These are phyloP conservation scores for Dasypolia templi DNA, from an alignment of 2,888 invertebrate genomes.

Conservation along the genomic window DNA sequence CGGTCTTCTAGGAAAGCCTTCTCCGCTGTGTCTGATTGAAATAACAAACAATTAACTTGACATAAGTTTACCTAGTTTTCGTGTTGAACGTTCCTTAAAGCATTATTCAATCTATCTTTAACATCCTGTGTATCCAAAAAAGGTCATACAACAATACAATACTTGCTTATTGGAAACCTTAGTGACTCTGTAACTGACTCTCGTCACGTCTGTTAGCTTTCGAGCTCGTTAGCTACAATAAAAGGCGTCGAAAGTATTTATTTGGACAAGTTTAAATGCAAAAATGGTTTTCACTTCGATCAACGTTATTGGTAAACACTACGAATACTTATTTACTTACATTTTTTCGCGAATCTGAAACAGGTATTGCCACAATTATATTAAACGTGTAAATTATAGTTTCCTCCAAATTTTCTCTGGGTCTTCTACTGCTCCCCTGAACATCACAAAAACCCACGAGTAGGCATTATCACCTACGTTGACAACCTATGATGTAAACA, in stretches of 20 bases:
- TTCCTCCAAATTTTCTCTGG: too few species aligned
- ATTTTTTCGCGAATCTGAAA: too few species aligned
- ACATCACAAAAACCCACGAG: too few species aligned
- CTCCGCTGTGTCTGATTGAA: too few species aligned
- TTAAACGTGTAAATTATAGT: too few species aligned
- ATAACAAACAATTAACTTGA: not conserved
- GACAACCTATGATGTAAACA: too few species aligned
- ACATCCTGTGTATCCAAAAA: not conserved
- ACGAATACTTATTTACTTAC: too few species aligned
- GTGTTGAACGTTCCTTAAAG: not conserved
- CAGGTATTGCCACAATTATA: too few species aligned
- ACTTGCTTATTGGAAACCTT: constrained; percentile 3
- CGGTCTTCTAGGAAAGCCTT: too few species aligned
- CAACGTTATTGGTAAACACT: too few species aligned
- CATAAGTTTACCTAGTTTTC: not conserved
- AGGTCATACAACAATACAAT: not conserved
- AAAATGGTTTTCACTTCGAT: constrained; percentile 19
- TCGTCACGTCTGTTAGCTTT: not conserved
- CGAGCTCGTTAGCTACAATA: not conserved
- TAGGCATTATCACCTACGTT: too few species aligned
- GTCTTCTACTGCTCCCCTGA: too few species aligned
- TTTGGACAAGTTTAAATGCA: constrained; percentile 3
- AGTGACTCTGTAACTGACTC: not conserved
- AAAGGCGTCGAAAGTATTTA: constrained; percentile 37
- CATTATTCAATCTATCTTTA: not conserved